phyloP scores from a whole-genome alignment of 2,888 invertebrate species.

The Pterobdella sp. region DNA sequence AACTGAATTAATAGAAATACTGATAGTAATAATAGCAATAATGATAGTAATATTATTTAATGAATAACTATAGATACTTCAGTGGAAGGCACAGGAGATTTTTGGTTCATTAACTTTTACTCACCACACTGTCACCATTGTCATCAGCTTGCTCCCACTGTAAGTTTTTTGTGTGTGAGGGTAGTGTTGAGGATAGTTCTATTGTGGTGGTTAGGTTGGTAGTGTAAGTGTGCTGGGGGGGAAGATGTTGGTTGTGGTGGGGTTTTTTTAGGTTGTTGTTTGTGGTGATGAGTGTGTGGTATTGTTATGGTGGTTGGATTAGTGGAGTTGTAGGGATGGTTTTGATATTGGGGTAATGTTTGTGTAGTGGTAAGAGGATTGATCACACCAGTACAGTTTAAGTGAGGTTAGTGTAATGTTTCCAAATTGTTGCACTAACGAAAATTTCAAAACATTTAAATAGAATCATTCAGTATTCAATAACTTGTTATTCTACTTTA shows the following conservation, averaged over 20 bases:
- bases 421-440: too few relatives aligned
- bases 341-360: neutral
- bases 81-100: conserved; percentile 59
- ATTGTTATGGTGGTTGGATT: neutral
- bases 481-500: too few relatives aligned
- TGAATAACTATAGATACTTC: conserved; percentile 53
- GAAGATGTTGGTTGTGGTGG: neutral
- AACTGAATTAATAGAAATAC: too few relatives aligned
- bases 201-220: neutral
- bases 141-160: conserved; percentile 68
- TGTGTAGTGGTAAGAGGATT: neutral
- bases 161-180: conserved; percentile 40
- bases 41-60: too few relatives aligned
- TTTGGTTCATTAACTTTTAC: conserved; percentile 81
- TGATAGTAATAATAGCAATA: too few relatives aligned
- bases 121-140: conserved; percentile 79
- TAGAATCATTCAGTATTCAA: too few relatives aligned
- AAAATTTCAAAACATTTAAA: too few relatives aligned
- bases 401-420: too few relatives aligned
- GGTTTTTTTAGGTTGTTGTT: neutral
- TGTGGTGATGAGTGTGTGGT: neutral
- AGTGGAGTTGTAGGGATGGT: neutral
- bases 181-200: neutral
- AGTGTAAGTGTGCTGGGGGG: neutral
- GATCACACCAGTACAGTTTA: too few relatives aligned